Evolutionary conservation across 1,140 invertebrate species (phyloP).

Genomic region (Pentalonia nigronervosa): DNA sequence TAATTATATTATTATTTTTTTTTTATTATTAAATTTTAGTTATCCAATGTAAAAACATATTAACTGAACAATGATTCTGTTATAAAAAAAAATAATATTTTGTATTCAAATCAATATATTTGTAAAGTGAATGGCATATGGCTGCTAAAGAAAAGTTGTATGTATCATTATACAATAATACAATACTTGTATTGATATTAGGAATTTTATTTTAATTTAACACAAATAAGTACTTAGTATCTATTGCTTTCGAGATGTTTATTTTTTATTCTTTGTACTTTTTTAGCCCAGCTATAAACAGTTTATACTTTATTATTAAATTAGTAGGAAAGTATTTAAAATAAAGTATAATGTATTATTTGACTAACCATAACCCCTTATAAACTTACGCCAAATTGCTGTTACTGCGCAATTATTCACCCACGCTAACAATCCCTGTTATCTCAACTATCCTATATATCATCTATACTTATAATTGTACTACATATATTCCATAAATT

Average conservation of each 20-base stretch:
- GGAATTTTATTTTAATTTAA: background rate
- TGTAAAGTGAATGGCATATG: background rate
- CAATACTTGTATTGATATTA: background rate
- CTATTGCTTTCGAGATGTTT: background rate
- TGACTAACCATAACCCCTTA: background rate
- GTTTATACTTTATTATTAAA: too few species aligned
- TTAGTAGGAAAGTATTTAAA: background rate
- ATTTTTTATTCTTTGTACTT: background rate
- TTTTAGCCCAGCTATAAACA: background rate
- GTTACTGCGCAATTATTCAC: background rate
- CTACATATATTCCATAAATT: background rate
- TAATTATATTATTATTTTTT: background rate
- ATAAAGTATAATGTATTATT: background rate
- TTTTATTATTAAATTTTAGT: background rate
- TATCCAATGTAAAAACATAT: background rate
- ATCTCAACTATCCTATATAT: background rate
- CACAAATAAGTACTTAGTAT: background rate
- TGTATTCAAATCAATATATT: background rate
- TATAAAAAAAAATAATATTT: background rate
- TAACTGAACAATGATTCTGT: background rate
- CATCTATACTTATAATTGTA: background rate
- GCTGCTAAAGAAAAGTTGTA: background rate
- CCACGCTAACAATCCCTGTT: background rate
- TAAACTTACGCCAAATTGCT: background rate
- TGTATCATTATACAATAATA: background rate